A percentile compares a stretch with the other conserved stretches of the same genome.
These are phyloP conservation scores for Epinephelus fuscoguttatus DNA, from an alignment of 2,113 vertebrate species.

Conservation along the genomic window DNA sequence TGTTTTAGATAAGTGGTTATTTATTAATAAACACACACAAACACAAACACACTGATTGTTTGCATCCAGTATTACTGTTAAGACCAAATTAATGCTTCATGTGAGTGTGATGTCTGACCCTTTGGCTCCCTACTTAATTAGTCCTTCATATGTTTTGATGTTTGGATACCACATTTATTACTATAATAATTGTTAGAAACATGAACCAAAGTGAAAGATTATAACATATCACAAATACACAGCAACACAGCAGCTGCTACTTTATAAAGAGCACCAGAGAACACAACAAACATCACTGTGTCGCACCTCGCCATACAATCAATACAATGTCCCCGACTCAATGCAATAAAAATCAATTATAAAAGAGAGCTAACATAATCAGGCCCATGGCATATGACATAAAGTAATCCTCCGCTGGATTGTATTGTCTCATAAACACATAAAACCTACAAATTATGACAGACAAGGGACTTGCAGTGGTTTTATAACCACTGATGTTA, in stretches of 20 bases:
- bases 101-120: neutral
- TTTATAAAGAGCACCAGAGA: neutral
- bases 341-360: constrained; percentile 22
- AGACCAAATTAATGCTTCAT: constrained; percentile 11
- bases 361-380: constrained; percentile 18
- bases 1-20: neutral
- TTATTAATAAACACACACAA: neutral
- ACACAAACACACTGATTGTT: neutral
- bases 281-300: neutral
- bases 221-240: neutral
- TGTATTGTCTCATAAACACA: constrained; percentile 36
- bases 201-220: neutral
- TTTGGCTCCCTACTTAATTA: neutral
- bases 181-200: neutral
- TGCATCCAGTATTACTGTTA: neutral
- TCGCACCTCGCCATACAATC: neutral
- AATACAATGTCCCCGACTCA: neutral
- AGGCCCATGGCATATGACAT: neutral
- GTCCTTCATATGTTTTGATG: neutral
- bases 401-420: constrained; percentile 18
- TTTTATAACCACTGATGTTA: constrained; percentile 2
- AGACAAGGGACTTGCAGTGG: neutral
- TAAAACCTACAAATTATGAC: constrained; percentile 6
- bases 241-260: neutral
- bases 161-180: neutral